These are phyloP conservation scores for Allobates femoralis DNA, from an alignment of 2,797 vertebrate species.

Conservation along the genomic window DNA sequence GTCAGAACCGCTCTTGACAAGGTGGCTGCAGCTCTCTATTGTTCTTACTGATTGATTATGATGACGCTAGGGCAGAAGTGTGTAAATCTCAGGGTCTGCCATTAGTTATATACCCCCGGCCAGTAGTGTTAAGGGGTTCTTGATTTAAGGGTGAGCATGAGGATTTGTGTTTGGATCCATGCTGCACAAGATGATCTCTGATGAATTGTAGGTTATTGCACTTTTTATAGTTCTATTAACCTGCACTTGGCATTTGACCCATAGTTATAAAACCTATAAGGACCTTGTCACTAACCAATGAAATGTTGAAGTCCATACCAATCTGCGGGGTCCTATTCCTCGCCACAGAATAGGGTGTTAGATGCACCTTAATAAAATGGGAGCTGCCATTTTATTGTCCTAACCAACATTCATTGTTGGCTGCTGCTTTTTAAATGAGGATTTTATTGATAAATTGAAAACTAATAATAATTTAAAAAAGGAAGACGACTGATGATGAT, in stretches of 20 bases:
- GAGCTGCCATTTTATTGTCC: not conserved
- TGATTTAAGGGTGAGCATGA: slow-evolving; percentile 48
- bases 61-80: slow-evolving; percentile 55
- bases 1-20: slow-evolving; percentile 63
- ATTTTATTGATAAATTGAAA: no score
- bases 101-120: slow-evolving; percentile 54
- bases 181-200: not conserved
- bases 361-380: not conserved
- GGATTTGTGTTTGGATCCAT: slow-evolving; percentile 18
- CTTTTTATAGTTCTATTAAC: slow-evolving; percentile 53
- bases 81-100: slow-evolving; percentile 49
- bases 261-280: slow-evolving; percentile 17
- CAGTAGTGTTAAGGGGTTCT: slow-evolving; percentile 44
- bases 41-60: slow-evolving; percentile 68
- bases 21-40: slow-evolving; percentile 66
- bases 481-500: no score
- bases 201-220: slow-evolving; percentile 46
- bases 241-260: slow-evolving; percentile 38
- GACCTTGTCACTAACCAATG: not conserved
- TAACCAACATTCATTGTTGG: not conserved
- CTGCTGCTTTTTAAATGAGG: not conserved
- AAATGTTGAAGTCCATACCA: not conserved
- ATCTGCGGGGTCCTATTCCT: not conserved
- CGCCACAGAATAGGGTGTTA: not conserved
- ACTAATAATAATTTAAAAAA: no score